Base-by-base conservation (phyloP, 1,140 invertebrate genomes). In the Scaptomyza hsui region DNA sequence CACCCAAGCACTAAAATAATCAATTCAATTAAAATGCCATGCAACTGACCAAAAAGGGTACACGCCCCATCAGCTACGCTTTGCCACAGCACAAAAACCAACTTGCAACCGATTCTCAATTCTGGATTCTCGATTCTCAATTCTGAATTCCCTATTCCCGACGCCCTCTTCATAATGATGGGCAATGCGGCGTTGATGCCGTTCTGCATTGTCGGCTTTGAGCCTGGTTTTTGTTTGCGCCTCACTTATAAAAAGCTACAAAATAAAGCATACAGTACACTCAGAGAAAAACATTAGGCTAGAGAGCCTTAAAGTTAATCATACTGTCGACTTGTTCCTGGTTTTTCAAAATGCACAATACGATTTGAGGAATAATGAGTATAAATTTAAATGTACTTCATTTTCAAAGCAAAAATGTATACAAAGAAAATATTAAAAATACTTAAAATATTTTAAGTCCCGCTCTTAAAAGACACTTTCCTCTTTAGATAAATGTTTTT, bases 1-100 rank as follows among this genome's bases (percentile, higher is more conserved):
- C 82, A 86, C 82, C 83, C 75, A 49, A 67, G 56, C 77, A 76
- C 64, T 78, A 79, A 82, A 88, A 88, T 88, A 88, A 88, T 88
- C 82, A 88, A 88, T 88, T 88, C 82, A 88, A 88, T 88, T 88
- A 88, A 88, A 88, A 88, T 88, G 83, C 82, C 83, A 82, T 75
- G 57, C 78, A 67, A 67, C 81, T 86, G 81, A 75, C 75, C 80
- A 80, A 69, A 75, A 77, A 68, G 68, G 5, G 2, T 29, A n/a
- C 62, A 76, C 48, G 64, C 65, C 62, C 62, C 53, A 64, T 47
- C 61, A 59, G 61, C 69, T 26, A 52, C 69, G 62, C 62, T 49
- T 49, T 49, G 39, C 69, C 61, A 52, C 69, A 29, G 21, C 21
- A 7, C 21, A 7, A 51, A 57, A 52, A 26, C 32, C 16, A 47